Conservation (phyloP, 2,888 invertebrate genomes). For the Limnephilus lunatus region DNA sequence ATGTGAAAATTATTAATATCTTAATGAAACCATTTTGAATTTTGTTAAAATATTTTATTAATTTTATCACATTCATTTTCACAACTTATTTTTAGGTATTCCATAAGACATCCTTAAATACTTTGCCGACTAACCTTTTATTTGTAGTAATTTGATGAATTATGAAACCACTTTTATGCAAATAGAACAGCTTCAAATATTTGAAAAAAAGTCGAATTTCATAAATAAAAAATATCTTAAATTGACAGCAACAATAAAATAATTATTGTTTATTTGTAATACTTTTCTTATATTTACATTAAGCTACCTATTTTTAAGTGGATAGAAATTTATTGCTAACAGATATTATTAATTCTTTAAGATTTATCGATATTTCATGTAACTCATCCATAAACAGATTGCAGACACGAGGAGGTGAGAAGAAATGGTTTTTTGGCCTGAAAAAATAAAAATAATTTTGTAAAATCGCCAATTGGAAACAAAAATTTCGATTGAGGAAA, state of each 20-base stretch:
- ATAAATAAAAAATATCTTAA: not conserved
- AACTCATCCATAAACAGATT: conserved; percentile 30
- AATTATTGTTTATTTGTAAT: conserved; percentile 12
- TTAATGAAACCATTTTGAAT: conserved; percentile 29
- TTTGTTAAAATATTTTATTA: conserved; percentile 47
- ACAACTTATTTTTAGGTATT: conserved; percentile 25
- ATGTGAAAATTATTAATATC: not conserved
- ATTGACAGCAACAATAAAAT: not conserved
- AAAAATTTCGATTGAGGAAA: not conserved
- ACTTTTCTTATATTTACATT: not conserved
- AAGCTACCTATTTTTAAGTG: not conserved
- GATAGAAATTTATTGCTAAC: conserved; percentile 33
- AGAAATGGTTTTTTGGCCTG: conserved; percentile 18
- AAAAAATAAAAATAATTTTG: conserved; percentile 25
- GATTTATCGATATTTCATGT: conserved; percentile 32
- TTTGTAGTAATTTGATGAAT: not conserved
- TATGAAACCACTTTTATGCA: not conserved
- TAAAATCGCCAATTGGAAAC: not conserved
- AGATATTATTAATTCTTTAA: not conserved
- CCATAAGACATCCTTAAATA: conserved; percentile 19
- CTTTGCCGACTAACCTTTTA: not conserved
- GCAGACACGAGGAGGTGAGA: conserved; percentile 4
- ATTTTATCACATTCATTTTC: conserved; percentile 36
- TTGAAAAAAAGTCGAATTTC: not conserved
- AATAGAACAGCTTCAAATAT: not conserved